A percentile compares a stretch with the other conserved stretches of the same genome.
Evolutionary conservation across 2,888 invertebrate species (phyloP).

Genomic region (Agrotis segetum): DNA sequence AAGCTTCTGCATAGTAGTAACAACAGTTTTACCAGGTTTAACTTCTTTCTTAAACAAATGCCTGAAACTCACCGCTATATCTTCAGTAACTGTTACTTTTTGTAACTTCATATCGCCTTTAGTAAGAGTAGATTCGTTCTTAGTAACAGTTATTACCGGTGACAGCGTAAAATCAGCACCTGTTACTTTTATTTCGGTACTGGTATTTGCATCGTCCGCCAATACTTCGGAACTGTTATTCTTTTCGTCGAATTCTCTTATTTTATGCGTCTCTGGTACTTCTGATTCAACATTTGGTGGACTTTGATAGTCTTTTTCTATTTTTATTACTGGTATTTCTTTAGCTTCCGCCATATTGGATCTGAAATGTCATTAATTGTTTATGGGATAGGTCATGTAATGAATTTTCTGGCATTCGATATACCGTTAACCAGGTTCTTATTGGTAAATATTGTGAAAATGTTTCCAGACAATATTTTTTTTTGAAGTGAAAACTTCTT

Average conservation of each 20-base stretch:
- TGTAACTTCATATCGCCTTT: constrained; percentile 82
- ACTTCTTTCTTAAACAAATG: constrained; percentile 84
- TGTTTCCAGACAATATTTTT: too few species aligned
- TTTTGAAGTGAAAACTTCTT: too few species aligned
- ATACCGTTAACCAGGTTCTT: too few species aligned
- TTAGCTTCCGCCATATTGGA: constrained; percentile 75
- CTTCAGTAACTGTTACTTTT: constrained; percentile 82
- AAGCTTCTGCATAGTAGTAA: constrained; percentile 78
- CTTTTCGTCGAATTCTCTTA: constrained; percentile 65
- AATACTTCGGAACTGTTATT: constrained; percentile 49
- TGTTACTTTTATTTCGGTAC: constrained; percentile 58
- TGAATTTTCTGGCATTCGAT: too few species aligned
- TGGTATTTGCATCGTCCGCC: constrained; percentile 36
- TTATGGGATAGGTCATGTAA: background rate
- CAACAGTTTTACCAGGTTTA: constrained; percentile 78
- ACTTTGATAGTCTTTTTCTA: constrained; percentile 68
- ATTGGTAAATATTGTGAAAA: too few species aligned
- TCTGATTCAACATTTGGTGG: constrained; percentile 76
- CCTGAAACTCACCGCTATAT: constrained; percentile 82
- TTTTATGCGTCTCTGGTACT: constrained; percentile 78
- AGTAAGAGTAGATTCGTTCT: constrained; percentile 77
- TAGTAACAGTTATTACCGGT: constrained; percentile 81
- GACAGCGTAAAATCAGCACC: constrained; percentile 67
- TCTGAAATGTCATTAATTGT: constrained; percentile 60
- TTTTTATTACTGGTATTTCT: constrained; percentile 62